Evolutionary conservation across 2,888 invertebrate species (phyloP).

Genomic region (Callimorpha dominula): DNA sequence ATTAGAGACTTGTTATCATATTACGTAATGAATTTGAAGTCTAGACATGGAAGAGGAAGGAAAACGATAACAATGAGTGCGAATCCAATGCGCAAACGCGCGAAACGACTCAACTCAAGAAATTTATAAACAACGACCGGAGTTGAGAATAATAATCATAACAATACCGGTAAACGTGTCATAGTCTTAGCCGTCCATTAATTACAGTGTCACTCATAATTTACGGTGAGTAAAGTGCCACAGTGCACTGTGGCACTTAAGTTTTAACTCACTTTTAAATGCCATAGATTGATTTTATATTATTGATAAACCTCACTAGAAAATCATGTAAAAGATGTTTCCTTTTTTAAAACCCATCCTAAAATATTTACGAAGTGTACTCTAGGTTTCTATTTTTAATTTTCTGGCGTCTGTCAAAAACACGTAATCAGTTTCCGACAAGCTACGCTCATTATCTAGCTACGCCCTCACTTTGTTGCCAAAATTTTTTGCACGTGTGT

Average conservation of each 20-base stretch:
- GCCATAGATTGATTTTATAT: too few relatives aligned
- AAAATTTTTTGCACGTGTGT: constrained; percentile 28
- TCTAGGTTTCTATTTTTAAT: constrained; percentile 25
- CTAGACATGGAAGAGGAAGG: constrained; percentile 35
- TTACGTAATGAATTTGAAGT: constrained; percentile 26
- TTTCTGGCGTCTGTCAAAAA: constrained; percentile 15
- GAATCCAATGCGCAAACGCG: constrained; percentile 45
- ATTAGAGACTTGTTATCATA: constrained; percentile 33
- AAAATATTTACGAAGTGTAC: constrained; percentile 12
- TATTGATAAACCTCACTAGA: too few relatives aligned
- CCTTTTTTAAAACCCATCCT: constrained; percentile 6
- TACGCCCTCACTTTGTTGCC: constrained; percentile 40
- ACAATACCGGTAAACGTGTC: constrained; percentile 35
- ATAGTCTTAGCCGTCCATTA: not conserved
- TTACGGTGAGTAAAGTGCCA: not conserved
- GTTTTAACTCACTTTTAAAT: too few relatives aligned
- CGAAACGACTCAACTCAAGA: constrained; percentile 29
- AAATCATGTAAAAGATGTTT: not conserved
- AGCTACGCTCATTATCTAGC: constrained; percentile 36
- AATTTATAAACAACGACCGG: constrained; percentile 53
- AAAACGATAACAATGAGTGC: constrained; percentile 28
- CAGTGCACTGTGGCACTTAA: not conserved
- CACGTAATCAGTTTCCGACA: constrained; percentile 24
- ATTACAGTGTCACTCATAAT: too few relatives aligned
- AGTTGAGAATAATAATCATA: constrained; percentile 40